Evolutionary conservation across 2,888 invertebrate genomes (phyloP).

Genomic region (Papilio gigon): DNA sequence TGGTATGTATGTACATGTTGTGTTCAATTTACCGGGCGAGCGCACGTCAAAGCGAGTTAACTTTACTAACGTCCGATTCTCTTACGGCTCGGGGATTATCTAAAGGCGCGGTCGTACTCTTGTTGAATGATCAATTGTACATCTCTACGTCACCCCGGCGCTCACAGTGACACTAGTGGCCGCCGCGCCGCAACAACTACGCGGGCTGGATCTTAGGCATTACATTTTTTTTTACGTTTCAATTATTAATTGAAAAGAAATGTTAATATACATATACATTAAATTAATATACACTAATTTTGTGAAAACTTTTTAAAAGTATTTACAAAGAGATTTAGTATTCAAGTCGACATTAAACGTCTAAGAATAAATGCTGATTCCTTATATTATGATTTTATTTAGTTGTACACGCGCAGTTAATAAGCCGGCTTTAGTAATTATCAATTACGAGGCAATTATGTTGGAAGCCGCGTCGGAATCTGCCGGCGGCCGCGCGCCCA

Average conservation of each 20-base stretch:
- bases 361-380: background rate
- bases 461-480: slow-evolving; percentile 3
- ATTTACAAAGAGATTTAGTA: too few relatives aligned
- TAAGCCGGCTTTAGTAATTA: slow-evolving; percentile 17
- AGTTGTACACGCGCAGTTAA: background rate
- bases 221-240: too few relatives aligned
- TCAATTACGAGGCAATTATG: slow-evolving; percentile 11
- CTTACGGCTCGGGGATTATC: background rate
- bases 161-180: background rate
- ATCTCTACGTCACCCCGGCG: background rate
- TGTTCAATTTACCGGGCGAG: slow-evolving; percentile 5
- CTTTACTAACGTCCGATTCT: slow-evolving; percentile 5
- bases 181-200: too few relatives aligned
- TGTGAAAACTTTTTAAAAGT: too few relatives aligned
- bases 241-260: too few relatives aligned
- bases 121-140: background rate
- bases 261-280: too few relatives aligned
- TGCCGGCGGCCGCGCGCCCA: background rate
- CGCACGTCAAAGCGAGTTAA: slow-evolving; percentile 11
- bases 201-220: too few relatives aligned
- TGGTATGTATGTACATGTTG: slow-evolving; percentile 9
- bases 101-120: background rate
- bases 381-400: background rate
- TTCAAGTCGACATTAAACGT: too few relatives aligned
- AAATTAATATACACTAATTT: too few relatives aligned